Evolutionary conservation across 2,888 invertebrate genomes (phyloP).

Genomic region (Lutraria lutraria): DNA sequence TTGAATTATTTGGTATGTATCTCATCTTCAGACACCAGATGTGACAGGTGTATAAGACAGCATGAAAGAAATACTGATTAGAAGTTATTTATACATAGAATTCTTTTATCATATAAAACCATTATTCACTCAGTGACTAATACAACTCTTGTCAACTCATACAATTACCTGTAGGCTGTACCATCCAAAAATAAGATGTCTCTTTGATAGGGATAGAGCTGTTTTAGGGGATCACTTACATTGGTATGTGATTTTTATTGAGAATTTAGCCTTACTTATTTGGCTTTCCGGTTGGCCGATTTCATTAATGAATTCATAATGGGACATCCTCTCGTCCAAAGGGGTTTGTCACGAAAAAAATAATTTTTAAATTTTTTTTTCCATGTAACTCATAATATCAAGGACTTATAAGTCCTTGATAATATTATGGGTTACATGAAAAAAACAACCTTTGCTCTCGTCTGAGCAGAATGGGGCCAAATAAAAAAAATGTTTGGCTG

Average conservation of each 20-base stretch:
- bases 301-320: no score
- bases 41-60: neutral
- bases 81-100: neutral
- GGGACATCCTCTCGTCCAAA: no score
- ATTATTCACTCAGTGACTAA: constrained; percentile 24
- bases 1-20: neutral
- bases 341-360: no score
- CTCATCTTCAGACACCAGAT: neutral
- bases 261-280: no score
- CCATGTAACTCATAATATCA: no score
- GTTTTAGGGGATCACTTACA: constrained; percentile 6
- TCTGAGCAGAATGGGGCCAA: no score
- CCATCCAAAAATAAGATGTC: neutral
- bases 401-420: no score
- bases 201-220: neutral
- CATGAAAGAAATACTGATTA: neutral
- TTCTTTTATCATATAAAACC: neutral
- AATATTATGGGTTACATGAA: no score
- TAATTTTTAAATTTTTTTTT: no score
- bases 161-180: neutral
- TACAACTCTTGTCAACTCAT: constrained; percentile 22
- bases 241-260: constrained; percentile 3
- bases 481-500: no score
- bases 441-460: no score
- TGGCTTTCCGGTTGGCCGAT: no score